These are phyloP conservation scores for Agriopis aurantiaria DNA, from an alignment of 2,888 invertebrate genomes.

Conservation along the genomic window DNA sequence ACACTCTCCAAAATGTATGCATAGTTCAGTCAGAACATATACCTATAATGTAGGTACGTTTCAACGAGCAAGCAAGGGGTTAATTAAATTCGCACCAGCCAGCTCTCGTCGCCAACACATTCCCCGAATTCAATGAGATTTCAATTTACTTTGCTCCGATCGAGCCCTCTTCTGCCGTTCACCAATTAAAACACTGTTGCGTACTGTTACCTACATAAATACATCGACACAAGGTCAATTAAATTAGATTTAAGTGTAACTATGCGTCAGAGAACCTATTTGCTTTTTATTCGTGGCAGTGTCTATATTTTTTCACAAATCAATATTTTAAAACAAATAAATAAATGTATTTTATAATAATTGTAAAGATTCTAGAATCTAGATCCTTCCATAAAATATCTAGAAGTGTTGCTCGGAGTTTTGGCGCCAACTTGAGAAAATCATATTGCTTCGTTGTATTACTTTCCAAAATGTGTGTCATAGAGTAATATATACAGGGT, in stretches of 20 bases:
- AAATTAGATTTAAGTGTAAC: constrained; percentile 32
- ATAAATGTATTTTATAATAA: too few relatives aligned
- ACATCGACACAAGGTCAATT: constrained; percentile 48
- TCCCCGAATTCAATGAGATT: constrained; percentile 85
- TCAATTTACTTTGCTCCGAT: constrained; percentile 83
- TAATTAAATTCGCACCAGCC: constrained; percentile 86
- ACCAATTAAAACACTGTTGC: constrained; percentile 70
- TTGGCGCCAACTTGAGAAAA: too few relatives aligned
- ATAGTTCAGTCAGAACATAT: constrained; percentile 49
- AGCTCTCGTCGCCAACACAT: constrained; percentile 80
- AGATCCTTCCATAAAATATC: too few relatives aligned
- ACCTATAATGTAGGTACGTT: constrained; percentile 57
- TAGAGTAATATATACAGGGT: too few relatives aligned
- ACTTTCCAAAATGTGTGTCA: too few relatives aligned
- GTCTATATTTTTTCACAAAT: neutral
- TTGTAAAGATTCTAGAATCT: too few relatives aligned
- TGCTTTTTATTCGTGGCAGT: neutral
- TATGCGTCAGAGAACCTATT: constrained; percentile 18
- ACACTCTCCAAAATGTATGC: constrained; percentile 35
- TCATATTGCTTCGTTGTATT: too few relatives aligned
- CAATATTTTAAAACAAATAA: neutral
- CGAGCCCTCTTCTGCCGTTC: constrained; percentile 68
- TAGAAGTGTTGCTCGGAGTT: too few relatives aligned
- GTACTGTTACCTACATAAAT: constrained; percentile 51
- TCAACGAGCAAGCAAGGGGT: constrained; percentile 81